Conservation (phyloP, 2,888 invertebrate species). For the Cephus pulcher region DNA sequence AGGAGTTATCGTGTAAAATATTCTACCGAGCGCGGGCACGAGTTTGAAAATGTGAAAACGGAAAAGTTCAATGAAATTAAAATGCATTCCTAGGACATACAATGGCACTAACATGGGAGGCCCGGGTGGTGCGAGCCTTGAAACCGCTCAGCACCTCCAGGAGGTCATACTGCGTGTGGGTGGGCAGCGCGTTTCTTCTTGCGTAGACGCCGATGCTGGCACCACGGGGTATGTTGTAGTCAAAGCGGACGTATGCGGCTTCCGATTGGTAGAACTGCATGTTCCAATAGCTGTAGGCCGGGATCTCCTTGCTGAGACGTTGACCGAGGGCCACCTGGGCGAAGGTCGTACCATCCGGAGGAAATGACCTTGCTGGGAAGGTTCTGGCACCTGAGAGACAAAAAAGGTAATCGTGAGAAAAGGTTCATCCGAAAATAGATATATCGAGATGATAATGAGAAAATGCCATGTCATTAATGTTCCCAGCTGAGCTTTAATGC, state of each 20-base stretch:
- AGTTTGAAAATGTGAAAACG: no score
- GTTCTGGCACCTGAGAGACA: conserved; percentile 80
- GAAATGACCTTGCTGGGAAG: conserved; percentile 90
- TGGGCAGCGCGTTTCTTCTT: conserved; percentile 91
- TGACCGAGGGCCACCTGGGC: conserved; percentile 90
- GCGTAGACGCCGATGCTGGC: conserved; percentile 96
- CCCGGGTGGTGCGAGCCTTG: conserved; percentile 85
- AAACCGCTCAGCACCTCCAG: conserved; percentile 92
- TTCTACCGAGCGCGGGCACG: no score
- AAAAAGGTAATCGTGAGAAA: not conserved
- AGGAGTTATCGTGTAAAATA: no score
- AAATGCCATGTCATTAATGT: conserved; percentile 2
- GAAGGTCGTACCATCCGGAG: conserved; percentile 93
- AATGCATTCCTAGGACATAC: conserved; percentile 46
- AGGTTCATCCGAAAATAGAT: not conserved
- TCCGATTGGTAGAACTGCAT: conserved; percentile 97
- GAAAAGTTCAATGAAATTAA: not conserved
- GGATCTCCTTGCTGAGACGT: conserved; percentile 88
- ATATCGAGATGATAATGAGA: not conserved
- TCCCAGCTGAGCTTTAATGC: conserved; percentile 20
- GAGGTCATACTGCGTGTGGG: conserved; percentile 97
- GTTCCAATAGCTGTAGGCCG: conserved; percentile 96
- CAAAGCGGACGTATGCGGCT: conserved; percentile 93
- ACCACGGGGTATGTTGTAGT: conserved; percentile 91
- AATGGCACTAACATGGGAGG: conserved; percentile 83